Conservation (phyloP, 2,113 vertebrate species). For the Mugil cephalus region DNA sequence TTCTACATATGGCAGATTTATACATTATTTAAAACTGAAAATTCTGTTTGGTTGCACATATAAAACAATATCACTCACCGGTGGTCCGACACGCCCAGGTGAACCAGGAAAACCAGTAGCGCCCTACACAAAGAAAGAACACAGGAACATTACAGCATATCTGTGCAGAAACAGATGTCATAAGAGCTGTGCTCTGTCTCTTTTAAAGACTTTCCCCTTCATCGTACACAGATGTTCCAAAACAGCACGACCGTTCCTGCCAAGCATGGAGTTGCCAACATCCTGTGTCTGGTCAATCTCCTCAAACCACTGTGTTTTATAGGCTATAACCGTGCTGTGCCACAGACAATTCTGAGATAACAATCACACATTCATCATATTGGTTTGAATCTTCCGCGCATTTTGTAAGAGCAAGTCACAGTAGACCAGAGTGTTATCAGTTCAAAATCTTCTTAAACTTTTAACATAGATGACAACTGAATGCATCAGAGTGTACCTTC, state of each 20-base stretch:
- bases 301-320: background rate
- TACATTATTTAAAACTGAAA: constrained; percentile 3
- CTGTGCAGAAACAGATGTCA: background rate
- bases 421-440: background rate
- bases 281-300: background rate
- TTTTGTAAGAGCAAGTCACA: background rate
- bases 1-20: background rate
- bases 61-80: constrained; percentile 79
- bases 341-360: too few relatives aligned
- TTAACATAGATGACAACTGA: background rate
- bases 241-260: background rate
- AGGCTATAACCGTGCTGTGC: too few relatives aligned
- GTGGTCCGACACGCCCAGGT: constrained; percentile 81
- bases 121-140: constrained; percentile 78
- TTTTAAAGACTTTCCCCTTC: background rate
- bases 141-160: background rate
- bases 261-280: background rate
- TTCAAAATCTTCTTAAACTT: background rate
- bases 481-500: constrained; percentile 82
- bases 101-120: constrained; percentile 81
- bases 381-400: background rate
- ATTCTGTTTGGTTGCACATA: background rate
- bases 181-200: background rate
- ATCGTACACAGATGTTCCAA: background rate
- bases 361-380: background rate